Evolutionary conservation across 2,113 vertebrate genomes (phyloP).

Genomic region (Rattus norvegicus): DNA sequence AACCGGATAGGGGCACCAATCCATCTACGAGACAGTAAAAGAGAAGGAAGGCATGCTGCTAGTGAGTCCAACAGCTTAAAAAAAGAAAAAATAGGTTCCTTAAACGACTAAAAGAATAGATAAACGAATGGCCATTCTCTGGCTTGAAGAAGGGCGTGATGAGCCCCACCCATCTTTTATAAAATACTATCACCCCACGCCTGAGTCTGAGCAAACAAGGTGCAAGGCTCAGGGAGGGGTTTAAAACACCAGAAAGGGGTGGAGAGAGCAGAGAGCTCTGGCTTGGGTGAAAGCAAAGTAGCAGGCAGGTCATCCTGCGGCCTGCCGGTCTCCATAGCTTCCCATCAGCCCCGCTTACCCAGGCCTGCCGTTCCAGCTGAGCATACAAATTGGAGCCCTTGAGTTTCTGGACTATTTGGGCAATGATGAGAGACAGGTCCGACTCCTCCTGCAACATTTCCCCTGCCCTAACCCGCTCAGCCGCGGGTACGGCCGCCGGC

Average conservation of each 20-base stretch:
- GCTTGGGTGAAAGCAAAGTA: not conserved
- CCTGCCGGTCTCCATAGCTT: not conserved
- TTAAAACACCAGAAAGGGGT: not conserved
- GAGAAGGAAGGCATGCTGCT: not conserved
- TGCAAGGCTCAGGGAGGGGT: not conserved
- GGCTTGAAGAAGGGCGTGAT: not conserved
- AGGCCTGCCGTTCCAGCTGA: conserved; percentile 95
- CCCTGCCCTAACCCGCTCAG: conserved; percentile 55
- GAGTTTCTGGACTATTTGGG: conserved; percentile 93
- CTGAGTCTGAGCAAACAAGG: not conserved
- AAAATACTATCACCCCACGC: not conserved
- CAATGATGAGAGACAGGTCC: conserved; percentile 91
- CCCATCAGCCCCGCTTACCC: conserved; percentile 88
- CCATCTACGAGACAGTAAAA: not conserved
- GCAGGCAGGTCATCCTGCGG: not conserved
- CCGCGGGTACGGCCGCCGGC: not conserved
- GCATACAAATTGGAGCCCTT: conserved; percentile 93
- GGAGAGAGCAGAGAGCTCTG: not conserved
- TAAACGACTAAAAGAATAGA: not conserved
- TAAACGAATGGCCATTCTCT: not conserved
- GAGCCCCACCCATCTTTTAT: conserved; percentile 49
- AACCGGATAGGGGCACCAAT: not conserved
- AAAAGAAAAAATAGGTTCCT: not conserved
- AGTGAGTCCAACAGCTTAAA: not conserved
- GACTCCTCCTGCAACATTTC: conserved; percentile 89